Evolutionary conservation across 2,797 vertebrate species (phyloP).

Genomic region (Sebastes trivittatus): DNA sequence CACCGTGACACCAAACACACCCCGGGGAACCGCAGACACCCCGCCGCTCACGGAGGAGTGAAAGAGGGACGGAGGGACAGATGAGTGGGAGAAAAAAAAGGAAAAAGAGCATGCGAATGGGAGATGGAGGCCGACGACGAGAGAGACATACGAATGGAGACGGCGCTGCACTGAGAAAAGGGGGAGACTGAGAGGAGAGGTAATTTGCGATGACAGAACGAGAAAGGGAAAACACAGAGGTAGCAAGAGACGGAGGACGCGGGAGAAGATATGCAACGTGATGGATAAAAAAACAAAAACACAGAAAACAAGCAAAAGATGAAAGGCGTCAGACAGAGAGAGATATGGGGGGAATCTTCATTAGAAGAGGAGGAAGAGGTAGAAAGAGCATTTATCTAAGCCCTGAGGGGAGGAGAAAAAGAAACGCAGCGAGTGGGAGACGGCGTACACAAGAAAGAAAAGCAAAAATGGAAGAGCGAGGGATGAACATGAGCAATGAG

Average conservation of each 20-base stretch:
- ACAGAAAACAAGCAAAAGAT: constrained; percentile 59
- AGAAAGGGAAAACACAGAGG: constrained; percentile 68
- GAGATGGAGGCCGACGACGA: constrained; percentile 21
- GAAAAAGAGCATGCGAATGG: constrained; percentile 4
- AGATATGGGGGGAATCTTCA: constrained; percentile 47
- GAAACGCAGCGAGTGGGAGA: constrained; percentile 20
- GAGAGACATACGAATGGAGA: constrained; percentile 36
- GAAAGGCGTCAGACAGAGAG: constrained; percentile 48
- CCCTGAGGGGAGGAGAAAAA: constrained; percentile 14
- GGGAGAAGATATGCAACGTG: constrained; percentile 36
- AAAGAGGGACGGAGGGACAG: constrained; percentile 24
- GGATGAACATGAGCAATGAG: constrained; percentile 44
- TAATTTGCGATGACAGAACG: constrained; percentile 63
- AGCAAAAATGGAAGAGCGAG: constrained; percentile 16
- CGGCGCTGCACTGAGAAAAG: constrained; percentile 14
- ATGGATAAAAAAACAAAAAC: constrained; percentile 48
- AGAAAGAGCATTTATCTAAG: constrained; percentile 62
- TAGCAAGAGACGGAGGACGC: constrained; percentile 18
- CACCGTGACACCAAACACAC: constrained; percentile 58
- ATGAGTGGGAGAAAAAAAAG: constrained; percentile 12
- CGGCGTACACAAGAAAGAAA: constrained; percentile 33
- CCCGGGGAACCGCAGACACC: constrained; percentile 46
- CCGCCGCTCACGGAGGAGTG: constrained; percentile 24
- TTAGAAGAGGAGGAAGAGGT: constrained; percentile 35
- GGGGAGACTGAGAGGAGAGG: constrained; percentile 47